These are phyloP conservation scores for Drosophila tani DNA, from an alignment of 1,140 invertebrate genomes.

Conservation along the genomic window DNA sequence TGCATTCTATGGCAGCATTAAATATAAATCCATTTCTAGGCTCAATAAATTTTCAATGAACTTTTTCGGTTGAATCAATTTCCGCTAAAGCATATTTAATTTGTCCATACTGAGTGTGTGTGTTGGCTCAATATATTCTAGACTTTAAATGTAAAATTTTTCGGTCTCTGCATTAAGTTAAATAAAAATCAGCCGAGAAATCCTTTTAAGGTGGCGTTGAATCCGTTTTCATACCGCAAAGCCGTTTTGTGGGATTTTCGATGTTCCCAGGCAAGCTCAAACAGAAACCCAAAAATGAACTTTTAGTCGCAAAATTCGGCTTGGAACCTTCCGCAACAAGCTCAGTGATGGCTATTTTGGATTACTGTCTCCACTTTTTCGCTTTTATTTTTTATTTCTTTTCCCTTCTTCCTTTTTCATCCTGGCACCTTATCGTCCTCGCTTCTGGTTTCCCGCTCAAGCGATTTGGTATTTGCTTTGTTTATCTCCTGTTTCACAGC, in stretches of 20 bases:
- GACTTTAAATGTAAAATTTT: not conserved
- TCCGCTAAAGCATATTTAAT: conserved; percentile 26
- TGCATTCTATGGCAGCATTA: conserved; percentile 9
- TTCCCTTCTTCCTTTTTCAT: not conserved
- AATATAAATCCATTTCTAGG: conserved; percentile 14
- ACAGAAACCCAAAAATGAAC: conserved; percentile 31
- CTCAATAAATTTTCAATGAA: conserved; percentile 15
- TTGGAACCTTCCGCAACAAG: conserved; percentile 47
- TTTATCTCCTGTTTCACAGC: conserved; percentile 52
- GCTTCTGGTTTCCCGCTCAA: conserved; percentile 7
- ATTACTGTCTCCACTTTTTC: conserved; percentile 8
- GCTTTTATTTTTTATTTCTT: conserved; percentile 1
- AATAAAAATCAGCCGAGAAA: conserved; percentile 70
- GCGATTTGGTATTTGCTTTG: conserved; percentile 43
- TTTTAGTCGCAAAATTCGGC: conserved; percentile 48
- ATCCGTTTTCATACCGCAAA: conserved; percentile 27
- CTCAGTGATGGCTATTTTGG: conserved; percentile 37
- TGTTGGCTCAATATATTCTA: not conserved
- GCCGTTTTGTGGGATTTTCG: conserved; percentile 48
- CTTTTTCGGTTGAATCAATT: conserved; percentile 24
- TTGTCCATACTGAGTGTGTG: not conserved
- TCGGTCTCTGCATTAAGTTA: conserved; percentile 51
- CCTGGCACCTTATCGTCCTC: conserved; percentile 6
- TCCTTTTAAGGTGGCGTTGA: conserved; percentile 50
- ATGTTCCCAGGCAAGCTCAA: conserved; percentile 9